phyloP scores from a whole-genome alignment of 2,888 invertebrate genomes.

The Heliconius ethilla region DNA sequence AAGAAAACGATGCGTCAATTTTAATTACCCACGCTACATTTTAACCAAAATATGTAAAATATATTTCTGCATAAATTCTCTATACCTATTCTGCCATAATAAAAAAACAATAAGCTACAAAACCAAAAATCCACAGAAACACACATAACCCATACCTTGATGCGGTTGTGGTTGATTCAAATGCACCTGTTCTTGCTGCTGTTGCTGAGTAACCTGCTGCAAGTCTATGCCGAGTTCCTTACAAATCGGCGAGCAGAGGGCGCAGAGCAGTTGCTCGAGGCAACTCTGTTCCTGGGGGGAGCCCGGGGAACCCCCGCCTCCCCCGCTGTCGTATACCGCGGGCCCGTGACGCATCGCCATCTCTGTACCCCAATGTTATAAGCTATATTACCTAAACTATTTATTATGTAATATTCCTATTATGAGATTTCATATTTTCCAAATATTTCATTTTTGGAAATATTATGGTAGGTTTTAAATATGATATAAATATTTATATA shows the following conservation, averaged over 20 bases:
- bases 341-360: slow-evolving; percentile 67
- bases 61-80: too few relatives aligned
- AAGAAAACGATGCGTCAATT: too few relatives aligned
- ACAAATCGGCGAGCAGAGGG: slow-evolving; percentile 76
- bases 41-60: too few relatives aligned
- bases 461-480: too few relatives aligned
- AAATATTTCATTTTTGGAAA: too few relatives aligned
- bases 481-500: too few relatives aligned
- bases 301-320: slow-evolving; percentile 43
- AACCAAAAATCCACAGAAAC: too few relatives aligned
- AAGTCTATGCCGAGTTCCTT: slow-evolving; percentile 76
- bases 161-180: slow-evolving; percentile 63
- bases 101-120: too few relatives aligned
- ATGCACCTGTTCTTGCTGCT: slow-evolving; percentile 68
- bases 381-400: not conserved
- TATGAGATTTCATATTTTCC: too few relatives aligned
- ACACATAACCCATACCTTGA: slow-evolving; percentile 43
- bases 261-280: slow-evolving; percentile 74
- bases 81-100: too few relatives aligned
- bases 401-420: too few relatives aligned
- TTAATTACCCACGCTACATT: too few relatives aligned
- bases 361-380: slow-evolving; percentile 55
- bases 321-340: slow-evolving; percentile 66
- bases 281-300: slow-evolving; percentile 62
- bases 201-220: slow-evolving; percentile 62